Evolutionary conservation across 2,113 vertebrate species (phyloP).

Genomic region (Azemiops feae): DNA sequence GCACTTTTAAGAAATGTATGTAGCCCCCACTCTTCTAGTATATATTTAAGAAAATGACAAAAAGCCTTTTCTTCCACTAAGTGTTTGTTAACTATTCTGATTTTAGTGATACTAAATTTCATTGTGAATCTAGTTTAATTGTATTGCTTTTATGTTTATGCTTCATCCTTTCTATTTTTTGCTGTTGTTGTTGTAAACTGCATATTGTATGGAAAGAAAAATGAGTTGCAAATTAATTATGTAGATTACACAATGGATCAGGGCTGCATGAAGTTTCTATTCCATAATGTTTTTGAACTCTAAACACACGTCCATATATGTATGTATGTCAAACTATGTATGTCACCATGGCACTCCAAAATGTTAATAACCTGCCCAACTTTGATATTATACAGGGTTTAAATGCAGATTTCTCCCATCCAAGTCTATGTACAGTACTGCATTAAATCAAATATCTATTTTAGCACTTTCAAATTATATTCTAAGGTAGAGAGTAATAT

Average conservation of each 20-base stretch:
- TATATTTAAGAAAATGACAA: neutral
- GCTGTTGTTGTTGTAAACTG: neutral
- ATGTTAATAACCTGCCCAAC: neutral
- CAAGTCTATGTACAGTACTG: neutral
- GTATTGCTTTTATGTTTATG: neutral
- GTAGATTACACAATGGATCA: neutral
- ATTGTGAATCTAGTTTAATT: neutral
- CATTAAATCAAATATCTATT: neutral
- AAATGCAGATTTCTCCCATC: neutral
- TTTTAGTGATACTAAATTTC: neutral
- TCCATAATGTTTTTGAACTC: neutral
- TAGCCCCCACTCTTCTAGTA: neutral
- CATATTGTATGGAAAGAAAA: neutral
- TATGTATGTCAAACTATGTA: neutral
- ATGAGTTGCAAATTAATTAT: neutral
- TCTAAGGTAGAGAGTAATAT: neutral
- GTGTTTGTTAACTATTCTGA: neutral
- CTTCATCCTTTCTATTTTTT: neutral
- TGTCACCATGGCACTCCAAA: neutral
- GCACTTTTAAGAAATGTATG: neutral
- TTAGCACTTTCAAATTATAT: neutral
- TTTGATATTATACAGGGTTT: neutral
- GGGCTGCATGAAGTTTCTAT: neutral
- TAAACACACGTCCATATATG: neutral
- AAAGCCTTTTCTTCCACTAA: neutral